These are phyloP conservation scores for Pseudotriccus pelzelni DNA, from an alignment of 2,797 vertebrate genomes.

Conservation along the genomic window DNA sequence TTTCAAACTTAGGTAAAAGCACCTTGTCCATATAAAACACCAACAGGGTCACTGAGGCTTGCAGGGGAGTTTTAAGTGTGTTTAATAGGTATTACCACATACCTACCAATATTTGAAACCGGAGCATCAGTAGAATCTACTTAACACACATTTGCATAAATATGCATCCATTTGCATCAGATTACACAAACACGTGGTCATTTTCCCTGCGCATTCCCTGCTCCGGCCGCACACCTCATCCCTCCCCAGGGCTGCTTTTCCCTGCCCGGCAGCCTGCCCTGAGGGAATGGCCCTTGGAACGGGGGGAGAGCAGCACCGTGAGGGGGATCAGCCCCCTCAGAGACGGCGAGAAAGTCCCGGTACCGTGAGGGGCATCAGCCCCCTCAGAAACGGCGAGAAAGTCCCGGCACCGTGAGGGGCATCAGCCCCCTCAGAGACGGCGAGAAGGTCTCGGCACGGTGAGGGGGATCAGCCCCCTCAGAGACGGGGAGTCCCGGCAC, in stretches of 20 bases:
- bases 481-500: accelerated
- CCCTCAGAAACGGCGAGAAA: accelerated
- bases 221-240: accelerated
- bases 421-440: no score
- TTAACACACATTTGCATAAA: conserved; percentile 48
- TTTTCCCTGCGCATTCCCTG: not conserved
- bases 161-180: conserved; percentile 6
- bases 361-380: accelerated
- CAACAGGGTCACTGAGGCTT: accelerated
- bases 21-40: accelerated
- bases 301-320: accelerated
- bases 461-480: not conserved
- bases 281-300: accelerated
- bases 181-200: not conserved
- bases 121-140: not conserved
- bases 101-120: not conserved
- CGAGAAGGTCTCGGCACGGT: no score
- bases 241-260: not conserved
- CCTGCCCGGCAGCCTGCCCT: not conserved
- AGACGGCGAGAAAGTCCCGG: accelerated
- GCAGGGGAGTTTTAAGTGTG: not conserved
- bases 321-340: not conserved
- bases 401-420: accelerated
- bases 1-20: not conserved
- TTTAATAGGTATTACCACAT: not conserved